Evolutionary conservation across 2,888 invertebrate species (phyloP), one percentile per base, ranked within the genome.

Genomic region (Drosophila paramelanica): DNA sequence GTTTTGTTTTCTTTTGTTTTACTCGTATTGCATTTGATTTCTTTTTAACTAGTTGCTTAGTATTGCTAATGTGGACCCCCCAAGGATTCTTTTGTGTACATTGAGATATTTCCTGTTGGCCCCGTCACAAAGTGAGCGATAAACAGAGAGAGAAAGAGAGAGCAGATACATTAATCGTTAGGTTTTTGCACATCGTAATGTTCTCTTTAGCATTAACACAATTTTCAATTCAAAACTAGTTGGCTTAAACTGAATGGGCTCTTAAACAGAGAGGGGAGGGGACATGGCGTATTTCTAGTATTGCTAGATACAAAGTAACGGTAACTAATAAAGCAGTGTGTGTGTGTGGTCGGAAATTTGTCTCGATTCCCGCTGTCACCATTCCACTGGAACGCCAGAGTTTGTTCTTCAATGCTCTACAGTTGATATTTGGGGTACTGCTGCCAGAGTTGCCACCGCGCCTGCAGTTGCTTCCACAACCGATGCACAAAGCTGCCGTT

Each of bases 391-490:
- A 23, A 23, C 23, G 38, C 10, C 13, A 47, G 8, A 11, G 14
- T 17, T 23, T 5, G 2, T 23, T 23, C 23, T 23, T 23, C 23
- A 17, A 39, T 33, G 41, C 41, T 42, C 33, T 77, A 83, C 53
- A 88, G 53, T 51, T 86, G 85, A 67, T 87, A 88, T 67, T 56
- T 73, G 62, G 77, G 86, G 56, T 73, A 81, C 42, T 86, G 81
- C 64, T 73, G 82, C 77, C 81, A 73, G 62, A 74, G 70, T 58
- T 83, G 81, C 80, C 82, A 88, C 67, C 88, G 90, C 67, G 83
- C 72, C 66, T 88, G 90, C 57, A 92, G 62, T 73, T 90, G 82
- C 62, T 90, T 89, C 80, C 77, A 62, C 13, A 62, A 6, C 23
- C 31, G 51, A 14, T 39, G 49, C 69, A 87, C 20, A 13, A 62